Evolutionary conservation across 1,140 invertebrate genomes (phyloP).

Genomic region (Drosophila obscura): DNA sequence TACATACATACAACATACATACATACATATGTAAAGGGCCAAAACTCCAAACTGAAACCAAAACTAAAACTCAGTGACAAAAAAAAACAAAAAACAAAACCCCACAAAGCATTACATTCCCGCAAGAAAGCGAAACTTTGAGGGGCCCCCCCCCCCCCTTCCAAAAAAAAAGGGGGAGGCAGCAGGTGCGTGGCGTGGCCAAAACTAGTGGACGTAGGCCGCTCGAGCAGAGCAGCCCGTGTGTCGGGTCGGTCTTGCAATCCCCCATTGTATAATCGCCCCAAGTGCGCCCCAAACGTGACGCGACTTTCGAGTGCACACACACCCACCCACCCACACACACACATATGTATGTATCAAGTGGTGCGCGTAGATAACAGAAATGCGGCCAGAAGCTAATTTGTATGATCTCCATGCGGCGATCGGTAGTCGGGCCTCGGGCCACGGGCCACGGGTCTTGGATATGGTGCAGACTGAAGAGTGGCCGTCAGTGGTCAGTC

Average conservation of each 20-base stretch:
- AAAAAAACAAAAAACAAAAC: constrained; percentile 15
- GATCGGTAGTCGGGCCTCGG: background rate
- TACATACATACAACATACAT: constrained; percentile 22
- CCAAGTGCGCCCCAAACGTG: constrained; percentile 60
- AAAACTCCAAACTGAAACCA: constrained; percentile 45
- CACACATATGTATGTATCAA: background rate
- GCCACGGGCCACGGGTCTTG: too few relatives aligned
- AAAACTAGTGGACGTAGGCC: constrained; percentile 33
- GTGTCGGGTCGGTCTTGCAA: constrained; percentile 28
- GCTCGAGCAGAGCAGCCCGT: background rate
- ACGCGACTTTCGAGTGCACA: constrained; percentile 46
- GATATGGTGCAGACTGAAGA: background rate
- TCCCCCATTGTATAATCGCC: constrained; percentile 69
- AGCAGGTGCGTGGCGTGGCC: constrained; percentile 34
- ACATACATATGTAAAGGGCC: constrained; percentile 18
- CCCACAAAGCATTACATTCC: too few relatives aligned
- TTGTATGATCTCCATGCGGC: constrained; percentile 19
- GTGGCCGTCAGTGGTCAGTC: background rate
- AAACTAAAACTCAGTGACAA: constrained; percentile 9
- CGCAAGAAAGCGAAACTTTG: too few relatives aligned
- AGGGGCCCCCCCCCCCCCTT: too few relatives aligned
- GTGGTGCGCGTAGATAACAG: background rate
- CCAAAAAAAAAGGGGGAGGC: constrained; percentile 8
- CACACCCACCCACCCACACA: constrained; percentile 2
- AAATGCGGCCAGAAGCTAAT: constrained; percentile 3